Conservation (phyloP, 1,140 invertebrate species). For the Colletes latitarsis region DNA sequence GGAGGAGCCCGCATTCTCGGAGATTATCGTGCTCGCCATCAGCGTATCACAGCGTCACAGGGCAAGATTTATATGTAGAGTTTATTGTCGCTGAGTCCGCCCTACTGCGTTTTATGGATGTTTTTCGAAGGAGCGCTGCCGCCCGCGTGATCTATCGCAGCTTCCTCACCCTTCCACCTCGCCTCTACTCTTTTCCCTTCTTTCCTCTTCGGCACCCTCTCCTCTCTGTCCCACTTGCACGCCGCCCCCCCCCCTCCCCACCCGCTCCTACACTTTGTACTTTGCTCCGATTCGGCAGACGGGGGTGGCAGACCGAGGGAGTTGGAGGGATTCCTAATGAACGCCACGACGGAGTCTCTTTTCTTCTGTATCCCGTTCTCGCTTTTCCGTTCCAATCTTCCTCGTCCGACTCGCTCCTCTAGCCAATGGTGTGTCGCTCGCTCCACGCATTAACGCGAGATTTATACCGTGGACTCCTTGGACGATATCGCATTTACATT, state of each 20-base stretch:
- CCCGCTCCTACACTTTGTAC: background rate
- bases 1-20: conserved; percentile 80
- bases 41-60: conserved; percentile 81
- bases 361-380: conserved; percentile 48
- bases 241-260: background rate
- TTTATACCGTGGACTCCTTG: conserved; percentile 77
- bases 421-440: conserved; percentile 69
- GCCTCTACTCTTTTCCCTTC: conserved; percentile 52
- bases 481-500: conserved; percentile 81
- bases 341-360: conserved; percentile 70
- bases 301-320: conserved; percentile 66
- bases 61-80: conserved; percentile 82
- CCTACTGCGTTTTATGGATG: conserved; percentile 82
- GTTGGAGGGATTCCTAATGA: conserved; percentile 74
- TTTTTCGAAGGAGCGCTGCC: conserved; percentile 81
- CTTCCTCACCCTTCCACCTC: conserved; percentile 67
- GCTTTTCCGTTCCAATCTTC: conserved; percentile 34
- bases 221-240: conserved; percentile 1
- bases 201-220: conserved; percentile 26
- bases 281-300: conserved; percentile 60
- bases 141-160: conserved; percentile 80
- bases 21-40: conserved; percentile 82
- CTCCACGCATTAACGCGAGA: conserved; percentile 79
- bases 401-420: conserved; percentile 51
- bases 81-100: conserved; percentile 82